phyloP scores from a whole-genome alignment of 2,888 invertebrate genomes.

The Drosophila lutescens region DNA sequence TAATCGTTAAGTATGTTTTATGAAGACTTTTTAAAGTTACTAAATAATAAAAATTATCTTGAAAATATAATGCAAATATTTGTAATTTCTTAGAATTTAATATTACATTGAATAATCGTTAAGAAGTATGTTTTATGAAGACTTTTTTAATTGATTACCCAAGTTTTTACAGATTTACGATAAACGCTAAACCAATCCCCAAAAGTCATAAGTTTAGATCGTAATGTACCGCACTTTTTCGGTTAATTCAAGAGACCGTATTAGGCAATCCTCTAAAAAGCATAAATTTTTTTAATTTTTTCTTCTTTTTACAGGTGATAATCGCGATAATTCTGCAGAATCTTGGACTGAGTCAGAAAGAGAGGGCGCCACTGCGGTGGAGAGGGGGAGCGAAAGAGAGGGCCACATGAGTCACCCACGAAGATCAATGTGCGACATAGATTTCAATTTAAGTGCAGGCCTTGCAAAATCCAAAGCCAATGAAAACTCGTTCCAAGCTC shows the following conservation, averaged over 20 bases:
- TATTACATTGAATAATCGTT: no score
- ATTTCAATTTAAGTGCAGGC: slow-evolving; percentile 11
- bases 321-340: slow-evolving; percentile 52
- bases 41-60: no score
- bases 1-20: no score
- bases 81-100: no score
- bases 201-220: slow-evolving; percentile 3
- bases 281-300: slow-evolving; percentile 13
- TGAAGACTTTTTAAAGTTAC: no score
- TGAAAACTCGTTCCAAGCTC: slow-evolving; percentile 20
- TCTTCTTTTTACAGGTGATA: slow-evolving; percentile 31
- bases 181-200: neutral
- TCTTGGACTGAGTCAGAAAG: slow-evolving; percentile 39
- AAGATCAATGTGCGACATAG: slow-evolving; percentile 33
- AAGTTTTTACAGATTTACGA: neutral
- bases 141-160: neutral
- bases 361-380: neutral
- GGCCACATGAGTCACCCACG: slow-evolving; percentile 28
- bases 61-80: no score
- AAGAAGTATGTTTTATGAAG: no score
- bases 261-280: slow-evolving; percentile 9
- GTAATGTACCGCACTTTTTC: neutral
- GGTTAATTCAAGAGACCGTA: neutral
- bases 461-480: slow-evolving; percentile 7
- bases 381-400: neutral